Percentiles rank a stretch among this genome's conserved stretches.
These are phyloP conservation scores for Microtus ochrogaster DNA, from an alignment of 2,113 vertebrate genomes.

Conservation along the genomic window DNA sequence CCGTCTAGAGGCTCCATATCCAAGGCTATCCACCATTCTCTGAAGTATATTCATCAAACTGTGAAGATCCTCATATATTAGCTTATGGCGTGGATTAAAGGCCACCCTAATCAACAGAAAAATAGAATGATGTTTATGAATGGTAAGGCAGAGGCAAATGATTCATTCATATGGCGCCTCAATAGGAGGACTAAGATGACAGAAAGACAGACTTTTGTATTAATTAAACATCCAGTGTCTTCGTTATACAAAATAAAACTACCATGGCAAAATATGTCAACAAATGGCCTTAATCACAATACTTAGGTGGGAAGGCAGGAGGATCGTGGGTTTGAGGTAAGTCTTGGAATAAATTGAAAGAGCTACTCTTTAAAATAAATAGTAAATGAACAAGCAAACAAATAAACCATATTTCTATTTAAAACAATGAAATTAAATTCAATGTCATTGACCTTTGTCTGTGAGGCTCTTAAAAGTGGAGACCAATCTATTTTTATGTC, in stretches of 20 bases:
- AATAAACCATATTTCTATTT: background rate
- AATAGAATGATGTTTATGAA: background rate
- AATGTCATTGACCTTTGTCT: background rate
- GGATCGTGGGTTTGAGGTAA: background rate
- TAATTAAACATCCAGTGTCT: constrained; percentile 31
- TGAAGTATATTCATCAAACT: background rate
- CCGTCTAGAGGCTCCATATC: background rate
- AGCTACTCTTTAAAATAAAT: background rate
- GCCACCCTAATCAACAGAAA: constrained; percentile 86
- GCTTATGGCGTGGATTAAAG: background rate
- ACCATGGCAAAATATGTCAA: too few relatives aligned
- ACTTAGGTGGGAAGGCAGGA: background rate
- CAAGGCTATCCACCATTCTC: background rate
- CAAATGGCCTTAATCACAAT: background rate
- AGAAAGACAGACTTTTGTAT: background rate
- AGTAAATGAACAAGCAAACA: background rate
- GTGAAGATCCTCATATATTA: background rate
- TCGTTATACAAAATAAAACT: background rate
- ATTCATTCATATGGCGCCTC: background rate
- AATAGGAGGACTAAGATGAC: background rate
- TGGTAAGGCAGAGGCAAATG: background rate
- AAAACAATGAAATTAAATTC: constrained; percentile 44
- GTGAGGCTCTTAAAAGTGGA: background rate
- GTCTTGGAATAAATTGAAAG: background rate
- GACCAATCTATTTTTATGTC: background rate